These are phyloP conservation scores for Limnephilus auricula DNA, from an alignment of 2,888 invertebrate species.

Conservation along the genomic window DNA sequence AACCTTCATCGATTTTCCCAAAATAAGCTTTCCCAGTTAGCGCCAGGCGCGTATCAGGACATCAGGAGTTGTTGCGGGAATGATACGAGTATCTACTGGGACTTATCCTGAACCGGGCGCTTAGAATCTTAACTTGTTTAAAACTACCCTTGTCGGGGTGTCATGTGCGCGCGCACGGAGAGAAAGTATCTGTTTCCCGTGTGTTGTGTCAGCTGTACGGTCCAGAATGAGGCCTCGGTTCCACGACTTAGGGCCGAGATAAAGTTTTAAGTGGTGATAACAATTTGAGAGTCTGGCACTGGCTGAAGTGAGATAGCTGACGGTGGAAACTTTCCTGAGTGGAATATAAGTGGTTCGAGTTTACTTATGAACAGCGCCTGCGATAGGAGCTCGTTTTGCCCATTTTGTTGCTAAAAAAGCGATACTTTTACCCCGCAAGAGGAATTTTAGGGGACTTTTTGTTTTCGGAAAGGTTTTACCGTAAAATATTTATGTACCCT, in stretches of 20 bases:
- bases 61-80: not conserved
- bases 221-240: not conserved
- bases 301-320: constrained; percentile 38
- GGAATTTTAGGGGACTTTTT: not conserved
- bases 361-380: constrained; percentile 50
- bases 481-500: not conserved
- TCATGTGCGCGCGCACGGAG: not conserved
- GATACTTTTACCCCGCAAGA: constrained; percentile 28
- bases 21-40: constrained; percentile 16
- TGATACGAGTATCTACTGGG: not conserved
- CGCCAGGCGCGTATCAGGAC: constrained; percentile 13
- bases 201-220: not conserved
- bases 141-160: not conserved
- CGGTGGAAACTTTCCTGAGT: constrained; percentile 53
- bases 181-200: not conserved
- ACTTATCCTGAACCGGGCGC: not conserved
- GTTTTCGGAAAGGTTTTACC: constrained; percentile 6
- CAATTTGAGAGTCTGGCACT: constrained; percentile 59
- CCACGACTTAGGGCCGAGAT: constrained; percentile 52
- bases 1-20: constrained; percentile 10
- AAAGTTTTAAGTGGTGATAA: constrained; percentile 64
- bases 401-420: constrained; percentile 34
- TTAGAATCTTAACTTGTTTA: not conserved
- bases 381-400: constrained; percentile 35
- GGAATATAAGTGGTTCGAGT: constrained; percentile 55